phyloP scores from a whole-genome alignment of 1,140 invertebrate species.

The Cyphomyrmex costatus region DNA sequence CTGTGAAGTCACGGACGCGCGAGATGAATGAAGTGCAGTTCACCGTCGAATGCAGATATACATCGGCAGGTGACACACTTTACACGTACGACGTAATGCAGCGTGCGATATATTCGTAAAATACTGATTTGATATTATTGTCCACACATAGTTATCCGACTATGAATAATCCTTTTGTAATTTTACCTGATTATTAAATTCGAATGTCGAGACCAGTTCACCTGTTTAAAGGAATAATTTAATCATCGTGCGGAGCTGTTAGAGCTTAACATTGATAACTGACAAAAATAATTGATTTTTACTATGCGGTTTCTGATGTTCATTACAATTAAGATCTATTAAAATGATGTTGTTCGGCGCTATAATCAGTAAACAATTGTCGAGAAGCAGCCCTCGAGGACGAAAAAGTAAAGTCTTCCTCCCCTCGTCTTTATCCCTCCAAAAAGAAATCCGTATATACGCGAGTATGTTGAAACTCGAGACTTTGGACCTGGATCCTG shows the following conservation, averaged over 20 bases:
- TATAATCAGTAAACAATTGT: neutral
- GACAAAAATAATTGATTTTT: too few relatives aligned
- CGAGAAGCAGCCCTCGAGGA: neutral
- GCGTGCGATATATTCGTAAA: too few relatives aligned
- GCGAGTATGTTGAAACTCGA: constrained; percentile 73
- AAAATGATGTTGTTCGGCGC: neutral
- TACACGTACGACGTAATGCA: neutral
- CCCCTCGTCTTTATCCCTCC: constrained; percentile 52
- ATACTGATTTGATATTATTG: neutral
- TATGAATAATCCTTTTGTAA: neutral
- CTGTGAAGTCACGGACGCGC: constrained; percentile 39
- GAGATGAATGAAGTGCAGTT: constrained; percentile 46
- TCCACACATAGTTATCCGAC: neutral
- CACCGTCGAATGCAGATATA: constrained; percentile 21
- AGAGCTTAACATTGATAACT: neutral
- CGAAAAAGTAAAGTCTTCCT: constrained; percentile 26
- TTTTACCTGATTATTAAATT: neutral
- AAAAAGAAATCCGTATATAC: constrained; percentile 10
- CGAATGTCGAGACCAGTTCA: too few relatives aligned
- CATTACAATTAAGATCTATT: neutral
- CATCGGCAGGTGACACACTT: constrained; percentile 41
- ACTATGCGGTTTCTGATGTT: too few relatives aligned
- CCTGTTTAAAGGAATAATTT: neutral
- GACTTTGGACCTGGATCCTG: constrained; percentile 60
- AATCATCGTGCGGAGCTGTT: neutral